Evolutionary conservation across 2,888 invertebrate genomes (phyloP), one percentile per base, ranked within the genome.

Genomic region (Elysia crispata): DNA sequence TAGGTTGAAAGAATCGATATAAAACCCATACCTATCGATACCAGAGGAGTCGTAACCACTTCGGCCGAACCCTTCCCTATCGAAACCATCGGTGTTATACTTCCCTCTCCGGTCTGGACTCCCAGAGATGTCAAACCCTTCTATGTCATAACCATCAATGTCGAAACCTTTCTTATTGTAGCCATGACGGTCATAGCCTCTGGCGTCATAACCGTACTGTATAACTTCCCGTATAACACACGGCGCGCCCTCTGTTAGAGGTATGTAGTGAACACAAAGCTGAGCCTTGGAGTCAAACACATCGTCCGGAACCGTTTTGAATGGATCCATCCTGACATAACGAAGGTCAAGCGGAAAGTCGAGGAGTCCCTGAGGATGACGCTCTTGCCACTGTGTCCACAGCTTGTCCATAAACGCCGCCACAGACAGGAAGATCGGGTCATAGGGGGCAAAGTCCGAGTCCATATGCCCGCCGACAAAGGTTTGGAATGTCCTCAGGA

Each of bases 401-500:
- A 91, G 80, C 80, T 89, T 89, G 81, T 91, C 91, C 72, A 91
- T 85, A 80, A 87, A 91, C n/a, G 91, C 90, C 81, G 88, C 84
- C 15, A 88, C 86, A 18, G 91, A 89, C 28, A 89, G 82, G 81
- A 89, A 91, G 15, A 90, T 76, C 3, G 91, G 91, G 83, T 91
- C 91, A 83, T 90, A 91, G 0, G 89, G 85, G 31, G 86, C 85
- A 30, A 87, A 83, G 67, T 88, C 86, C 5, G 91, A 87, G 6
- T 83, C 84, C 91, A 91, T 90, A 70, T 90, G 89, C 11, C 91
- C 91, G 28, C 91, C 91, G 11, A 91, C 89, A 87, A 87, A 90
- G 13, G 86, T 85, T 83, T 90, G 87, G 81, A 89, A 89, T 23
- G 88, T 81, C 28, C 86, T 83, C 23, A 89, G 82, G 66, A 88